phyloP scores from a whole-genome alignment of 2,113 vertebrate species.

The Paramormyrops kingsleyae region DNA sequence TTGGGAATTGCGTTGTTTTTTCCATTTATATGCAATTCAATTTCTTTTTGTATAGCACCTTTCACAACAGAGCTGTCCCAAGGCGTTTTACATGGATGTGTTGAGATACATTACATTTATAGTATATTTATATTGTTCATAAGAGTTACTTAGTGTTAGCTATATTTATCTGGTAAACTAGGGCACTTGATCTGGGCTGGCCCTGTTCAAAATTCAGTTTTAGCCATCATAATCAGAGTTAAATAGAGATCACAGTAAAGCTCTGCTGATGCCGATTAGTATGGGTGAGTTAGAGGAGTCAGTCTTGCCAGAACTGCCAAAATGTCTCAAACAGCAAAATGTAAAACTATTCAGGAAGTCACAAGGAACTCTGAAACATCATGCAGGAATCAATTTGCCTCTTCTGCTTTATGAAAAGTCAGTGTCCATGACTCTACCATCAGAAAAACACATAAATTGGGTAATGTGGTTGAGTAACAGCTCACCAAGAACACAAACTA shows the following conservation, averaged over 20 bases:
- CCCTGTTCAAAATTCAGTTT: neutral
- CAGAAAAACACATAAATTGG: neutral
- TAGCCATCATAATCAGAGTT: neutral
- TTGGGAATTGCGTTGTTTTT: neutral
- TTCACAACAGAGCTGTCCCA: too few relatives aligned
- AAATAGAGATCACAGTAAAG: neutral
- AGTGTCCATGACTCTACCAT: neutral
- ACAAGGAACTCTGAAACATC: neutral
- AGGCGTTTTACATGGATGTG: too few relatives aligned
- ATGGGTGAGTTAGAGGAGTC: neutral
- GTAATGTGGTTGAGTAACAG: neutral
- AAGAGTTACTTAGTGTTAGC: neutral
- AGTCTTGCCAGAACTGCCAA: neutral
- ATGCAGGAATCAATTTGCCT: neutral
- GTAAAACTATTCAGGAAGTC: neutral
- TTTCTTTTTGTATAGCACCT: too few relatives aligned
- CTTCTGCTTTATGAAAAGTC: neutral
- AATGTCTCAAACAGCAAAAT: neutral
- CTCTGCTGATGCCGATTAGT: neutral
- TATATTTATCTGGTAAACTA: neutral
- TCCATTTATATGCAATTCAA: neutral
- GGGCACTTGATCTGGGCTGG: neutral
- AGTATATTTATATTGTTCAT: neutral
- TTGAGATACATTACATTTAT: too few relatives aligned
- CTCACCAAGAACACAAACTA: neutral